A percentile compares a stretch with the other conserved stretches of the same genome.
Evolutionary conservation across 1,140 invertebrate genomes (phyloP).

Genomic region (Drosophila equinoxialis): DNA sequence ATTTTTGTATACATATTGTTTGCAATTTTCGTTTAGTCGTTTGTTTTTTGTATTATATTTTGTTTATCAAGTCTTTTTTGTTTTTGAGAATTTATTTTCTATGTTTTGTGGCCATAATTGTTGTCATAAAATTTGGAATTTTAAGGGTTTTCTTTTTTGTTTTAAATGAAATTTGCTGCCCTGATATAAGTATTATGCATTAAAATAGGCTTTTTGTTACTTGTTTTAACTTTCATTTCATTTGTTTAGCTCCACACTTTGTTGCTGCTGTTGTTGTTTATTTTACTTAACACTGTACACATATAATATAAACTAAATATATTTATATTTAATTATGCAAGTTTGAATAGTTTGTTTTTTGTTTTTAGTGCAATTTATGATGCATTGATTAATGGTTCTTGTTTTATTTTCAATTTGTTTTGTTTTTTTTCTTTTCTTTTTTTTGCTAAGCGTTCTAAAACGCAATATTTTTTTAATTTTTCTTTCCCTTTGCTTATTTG

Average conservation of each 20-base stretch:
- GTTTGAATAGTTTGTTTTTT: conserved; percentile 46
- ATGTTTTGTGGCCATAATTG: conserved; percentile 40
- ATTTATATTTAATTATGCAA: conserved; percentile 61
- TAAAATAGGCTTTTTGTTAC: conserved; percentile 65
- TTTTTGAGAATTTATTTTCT: conserved; percentile 30
- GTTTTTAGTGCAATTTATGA: conserved; percentile 51
- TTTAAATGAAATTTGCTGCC: conserved; percentile 59
- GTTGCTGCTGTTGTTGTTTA: conserved; percentile 3
- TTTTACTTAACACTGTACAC: conserved; percentile 79
- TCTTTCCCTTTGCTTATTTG: conserved; percentile 2
- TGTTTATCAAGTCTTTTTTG: conserved; percentile 59
- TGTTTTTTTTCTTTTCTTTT: too few species aligned
- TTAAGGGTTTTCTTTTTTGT: conserved; percentile 39
- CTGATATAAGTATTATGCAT: conserved; percentile 65
- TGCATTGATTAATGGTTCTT: conserved; percentile 38
- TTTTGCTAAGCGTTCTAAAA: conserved; percentile 36
- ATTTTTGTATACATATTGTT: conserved; percentile 64
- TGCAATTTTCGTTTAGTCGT: conserved; percentile 55
- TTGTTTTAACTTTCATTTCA: conserved; percentile 32
- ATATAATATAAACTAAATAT: conserved; percentile 77
- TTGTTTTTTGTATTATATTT: conserved; percentile 19
- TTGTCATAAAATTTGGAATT: conserved; percentile 45
- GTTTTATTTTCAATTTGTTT: conserved; percentile 32
- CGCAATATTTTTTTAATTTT: conserved; percentile 1
- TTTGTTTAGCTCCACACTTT: conserved; percentile 64